A percentile compares a stretch with the other conserved stretches of the same genome.
These are phyloP conservation scores for Glareola pratincola DNA, from an alignment of 2,113 vertebrate genomes.

Conservation along the genomic window DNA sequence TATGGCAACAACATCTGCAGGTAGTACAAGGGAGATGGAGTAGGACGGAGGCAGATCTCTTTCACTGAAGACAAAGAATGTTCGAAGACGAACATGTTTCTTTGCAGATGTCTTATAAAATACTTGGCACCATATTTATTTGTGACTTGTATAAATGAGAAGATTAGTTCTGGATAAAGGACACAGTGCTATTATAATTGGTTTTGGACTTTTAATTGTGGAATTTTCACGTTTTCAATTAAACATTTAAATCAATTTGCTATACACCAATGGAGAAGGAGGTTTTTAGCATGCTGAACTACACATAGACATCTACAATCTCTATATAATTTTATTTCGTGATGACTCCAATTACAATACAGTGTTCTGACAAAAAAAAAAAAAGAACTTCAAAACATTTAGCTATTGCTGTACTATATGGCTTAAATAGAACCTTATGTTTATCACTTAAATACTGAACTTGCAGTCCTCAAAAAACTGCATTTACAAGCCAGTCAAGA, in stretches of 20 bases:
- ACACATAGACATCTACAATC: not conserved
- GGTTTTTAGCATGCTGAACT: not conserved
- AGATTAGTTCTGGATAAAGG: not conserved
- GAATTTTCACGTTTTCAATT: not conserved
- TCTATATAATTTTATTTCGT: constrained; percentile 11
- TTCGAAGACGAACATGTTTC: not conserved
- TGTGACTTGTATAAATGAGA: not conserved
- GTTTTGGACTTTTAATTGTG: not conserved
- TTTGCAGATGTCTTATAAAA: not conserved
- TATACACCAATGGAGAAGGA: not conserved
- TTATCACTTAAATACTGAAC: not conserved
- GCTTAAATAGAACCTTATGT: constrained; percentile 13
- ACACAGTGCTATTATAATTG: not conserved
- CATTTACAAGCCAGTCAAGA: not conserved
- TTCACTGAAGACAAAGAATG: not conserved
- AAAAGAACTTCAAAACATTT: constrained; percentile 3
- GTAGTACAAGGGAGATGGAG: not conserved
- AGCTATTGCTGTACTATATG: not conserved
- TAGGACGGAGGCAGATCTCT: not conserved
- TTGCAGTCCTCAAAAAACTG: not conserved
- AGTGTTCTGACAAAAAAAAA: not conserved
- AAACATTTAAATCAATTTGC: not conserved
- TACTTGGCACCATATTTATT: not conserved
- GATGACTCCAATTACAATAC: constrained; percentile 1
- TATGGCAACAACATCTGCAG: not conserved